Evolutionary conservation across 2,797 vertebrate species (phyloP).

Genomic region (Amniataba percoides): DNA sequence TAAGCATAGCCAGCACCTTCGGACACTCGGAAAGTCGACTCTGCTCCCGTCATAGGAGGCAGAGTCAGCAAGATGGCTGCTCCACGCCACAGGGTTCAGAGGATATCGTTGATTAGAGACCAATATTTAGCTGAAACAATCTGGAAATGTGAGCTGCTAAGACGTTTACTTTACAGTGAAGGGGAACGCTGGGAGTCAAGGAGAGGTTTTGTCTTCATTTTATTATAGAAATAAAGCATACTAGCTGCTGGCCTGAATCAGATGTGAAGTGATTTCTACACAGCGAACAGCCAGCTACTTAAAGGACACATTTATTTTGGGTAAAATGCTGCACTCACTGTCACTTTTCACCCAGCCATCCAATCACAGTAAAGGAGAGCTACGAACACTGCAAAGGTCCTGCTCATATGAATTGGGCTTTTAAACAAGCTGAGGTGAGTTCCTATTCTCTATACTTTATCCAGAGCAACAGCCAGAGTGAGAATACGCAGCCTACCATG

Average conservation of each 20-base stretch:
- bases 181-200: not conserved
- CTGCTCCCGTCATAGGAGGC: not conserved
- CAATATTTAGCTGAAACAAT: not conserved
- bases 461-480: too few relatives aligned
- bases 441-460: too few relatives aligned
- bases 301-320: too few relatives aligned
- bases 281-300: not conserved
- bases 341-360: too few relatives aligned
- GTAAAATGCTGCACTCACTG: too few relatives aligned
- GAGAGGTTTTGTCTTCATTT: not conserved
- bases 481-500: too few relatives aligned
- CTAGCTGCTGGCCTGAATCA: slow-evolving; percentile 1
- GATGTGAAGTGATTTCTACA: not conserved
- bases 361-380: too few relatives aligned
- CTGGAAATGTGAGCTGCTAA: not conserved
- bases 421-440: too few relatives aligned
- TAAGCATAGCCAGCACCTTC: slow-evolving; percentile 5
- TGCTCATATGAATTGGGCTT: too few relatives aligned
- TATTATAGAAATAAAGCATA: not conserved
- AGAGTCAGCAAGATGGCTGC: not conserved
- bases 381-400: too few relatives aligned
- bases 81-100: not conserved
- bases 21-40: slow-evolving; percentile 12
- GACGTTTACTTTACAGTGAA: not conserved
- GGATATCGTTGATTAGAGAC: not conserved